Evolutionary conservation across 2,113 vertebrate genomes (phyloP), one percentile per base, ranked within the genome.

Genomic region (Labeo catla): DNA sequence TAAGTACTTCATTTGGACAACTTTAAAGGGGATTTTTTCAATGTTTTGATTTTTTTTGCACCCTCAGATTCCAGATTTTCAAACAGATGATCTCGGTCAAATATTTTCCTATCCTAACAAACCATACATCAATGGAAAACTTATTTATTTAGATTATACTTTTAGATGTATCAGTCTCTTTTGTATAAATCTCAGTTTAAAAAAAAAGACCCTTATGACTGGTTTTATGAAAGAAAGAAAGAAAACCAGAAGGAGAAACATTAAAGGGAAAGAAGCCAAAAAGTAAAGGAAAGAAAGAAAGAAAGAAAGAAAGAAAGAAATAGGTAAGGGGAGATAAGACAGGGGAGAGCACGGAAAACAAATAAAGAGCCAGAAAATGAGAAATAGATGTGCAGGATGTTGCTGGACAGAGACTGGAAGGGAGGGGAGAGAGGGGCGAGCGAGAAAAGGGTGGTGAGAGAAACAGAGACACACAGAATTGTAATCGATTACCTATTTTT

Each of bases 401-500:
- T 83, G 78, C 84, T 88, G 83, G 50, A 87, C 74, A 81, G 83
- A 84, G 86, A 63, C 57, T 50, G 81, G 85, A 88, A 83, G 86
- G 78, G 50, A 4, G 66, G 65, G 57, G n/a, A 80, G 84, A 82
- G 85, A 59, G 70, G 72, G 79, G 86, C 87, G 76, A 81, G 83
- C 87, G 82, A 81, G 78, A 84, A 89, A 87, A 91, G 91, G 89
- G 88, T 91, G 91, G 91, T 76, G 92, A 90, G 93, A 93, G 93
- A 94, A 86, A 84, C 85, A 92, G 87, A 92, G 92, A 93, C 93
- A 91, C 90, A 86, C 93, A 94, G 95, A 95, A 96, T 96, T 95
- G 94, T 96, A 96, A 97, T 97, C 95, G 96, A 97, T 97, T 97
- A 96, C 94, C 96, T 96, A 96, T 97, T 97, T 97, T 95, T 97